Base-by-base conservation (phyloP, 2,888 invertebrate genomes). In the Ceramica pisi region DNA sequence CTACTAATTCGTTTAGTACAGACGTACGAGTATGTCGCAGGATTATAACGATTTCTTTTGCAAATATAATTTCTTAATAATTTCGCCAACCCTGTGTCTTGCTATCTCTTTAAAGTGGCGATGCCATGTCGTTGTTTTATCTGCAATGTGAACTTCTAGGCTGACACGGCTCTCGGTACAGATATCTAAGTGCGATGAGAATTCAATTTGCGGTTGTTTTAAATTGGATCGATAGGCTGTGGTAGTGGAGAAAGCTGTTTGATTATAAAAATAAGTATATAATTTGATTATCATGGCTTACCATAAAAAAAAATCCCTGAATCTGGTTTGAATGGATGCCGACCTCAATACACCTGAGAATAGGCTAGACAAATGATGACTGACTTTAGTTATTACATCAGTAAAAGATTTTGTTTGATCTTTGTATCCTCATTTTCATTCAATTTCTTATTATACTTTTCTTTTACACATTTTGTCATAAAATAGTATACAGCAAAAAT, bases 71-170 rank as follows among this genome's bases (percentile, higher is more conserved):
- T 57, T 7, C n/a, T 35, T 61, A 19, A 50, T 23, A 12, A 35
- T 3, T 60, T 56, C 35, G 78, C 60, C 84, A 84, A 48, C 84
- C 84, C 81, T 84, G 35, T 16, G 0, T 23, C 44, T n/a, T 67
- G 69, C 71, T 86, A 85, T 87, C 86, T 78, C 80, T 84, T 84
- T 80, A 84, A 86, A 87, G 79, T 81, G 82, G 79, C 86, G 81
- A 85, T 85, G 76, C 71, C 73, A 67, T 82, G 83, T 84, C 76
- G 71, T 65, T 72, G 69, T 75, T 82, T 81, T 84, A 84, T 84
- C 84, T 69, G 31, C 64, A 61, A 65, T 65, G 73, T 84, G 78
- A 81, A 84, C 78, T 82, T 81, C 79, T 76, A 70, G 60, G 71
- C 76, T 74, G 71, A 74, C 69, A 70, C 21, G 57, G 66, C 66